These are phyloP conservation scores for Heliconius cydno DNA, from an alignment of 2,888 invertebrate species.

Conservation along the genomic window DNA sequence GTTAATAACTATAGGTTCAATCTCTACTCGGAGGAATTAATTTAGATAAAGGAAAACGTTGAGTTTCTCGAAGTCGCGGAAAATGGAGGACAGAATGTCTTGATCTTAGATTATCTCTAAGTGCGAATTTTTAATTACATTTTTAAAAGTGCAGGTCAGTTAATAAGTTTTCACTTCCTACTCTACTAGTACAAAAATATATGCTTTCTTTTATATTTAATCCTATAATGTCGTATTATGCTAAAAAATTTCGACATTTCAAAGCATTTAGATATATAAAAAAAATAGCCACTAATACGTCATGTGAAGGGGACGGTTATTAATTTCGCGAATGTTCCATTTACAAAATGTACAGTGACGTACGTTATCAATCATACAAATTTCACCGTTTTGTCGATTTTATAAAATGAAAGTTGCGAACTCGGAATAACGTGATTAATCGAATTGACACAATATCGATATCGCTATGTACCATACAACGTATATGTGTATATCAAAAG, in stretches of 20 bases:
- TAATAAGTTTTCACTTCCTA: too few species aligned
- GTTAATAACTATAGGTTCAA: too few species aligned
- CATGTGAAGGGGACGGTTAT: constrained; percentile 30
- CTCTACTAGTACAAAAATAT: too few species aligned
- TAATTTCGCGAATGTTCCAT: constrained; percentile 30
- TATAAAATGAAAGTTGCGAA: constrained; percentile 35
- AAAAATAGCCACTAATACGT: constrained; percentile 22
- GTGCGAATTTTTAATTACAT: too few species aligned
- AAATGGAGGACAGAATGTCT: too few species aligned
- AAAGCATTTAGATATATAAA: not conserved
- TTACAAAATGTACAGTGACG: constrained; percentile 26
- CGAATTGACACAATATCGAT: constrained; percentile 11
- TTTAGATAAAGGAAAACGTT: too few species aligned
- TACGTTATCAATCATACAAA: constrained; percentile 41
- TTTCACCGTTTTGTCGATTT: constrained; percentile 34
- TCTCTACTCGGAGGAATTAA: too few species aligned
- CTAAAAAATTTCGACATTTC: not conserved
- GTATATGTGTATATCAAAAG: not conserved
- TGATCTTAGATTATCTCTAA: too few species aligned
- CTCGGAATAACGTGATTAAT: constrained; percentile 24
- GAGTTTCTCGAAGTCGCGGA: too few species aligned
- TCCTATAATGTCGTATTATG: too few species aligned
- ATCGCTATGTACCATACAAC: not conserved
- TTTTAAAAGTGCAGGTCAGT: too few species aligned
- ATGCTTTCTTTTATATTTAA: too few species aligned